phyloP scores from a whole-genome alignment of 2,888 invertebrate genomes.

The Diaperis boleti region DNA sequence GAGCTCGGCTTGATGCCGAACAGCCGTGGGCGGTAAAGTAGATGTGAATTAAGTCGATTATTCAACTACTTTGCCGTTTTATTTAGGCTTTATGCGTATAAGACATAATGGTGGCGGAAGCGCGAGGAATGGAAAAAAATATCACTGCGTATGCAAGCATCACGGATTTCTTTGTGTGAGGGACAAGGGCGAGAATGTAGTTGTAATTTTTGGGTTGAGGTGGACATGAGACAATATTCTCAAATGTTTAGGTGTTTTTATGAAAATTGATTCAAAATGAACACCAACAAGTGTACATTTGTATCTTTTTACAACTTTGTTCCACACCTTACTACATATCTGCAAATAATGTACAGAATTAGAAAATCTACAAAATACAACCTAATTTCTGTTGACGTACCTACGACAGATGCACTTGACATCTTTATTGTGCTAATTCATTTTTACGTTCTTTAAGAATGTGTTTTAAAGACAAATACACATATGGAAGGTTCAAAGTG shows the following conservation, averaged over 20 bases:
- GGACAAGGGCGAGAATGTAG: constrained; percentile 7
- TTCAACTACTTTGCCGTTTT: constrained; percentile 52
- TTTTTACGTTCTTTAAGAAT: too few relatives aligned
- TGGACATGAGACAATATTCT: neutral
- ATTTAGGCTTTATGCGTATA: constrained; percentile 59
- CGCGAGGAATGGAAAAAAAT: constrained; percentile 60
- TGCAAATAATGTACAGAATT: too few relatives aligned
- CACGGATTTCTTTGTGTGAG: constrained; percentile 61
- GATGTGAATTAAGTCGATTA: constrained; percentile 54
- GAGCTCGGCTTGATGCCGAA: constrained; percentile 57
- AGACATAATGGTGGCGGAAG: constrained; percentile 59
- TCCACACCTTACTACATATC: too few relatives aligned
- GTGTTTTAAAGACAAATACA: too few relatives aligned
- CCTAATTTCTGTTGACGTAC: too few relatives aligned
- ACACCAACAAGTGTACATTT: too few relatives aligned
- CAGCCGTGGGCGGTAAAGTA: constrained; percentile 60
- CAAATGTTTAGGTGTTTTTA: constrained; percentile 4
- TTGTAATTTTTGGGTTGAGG: neutral
- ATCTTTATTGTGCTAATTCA: too few relatives aligned
- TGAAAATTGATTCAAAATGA: neutral
- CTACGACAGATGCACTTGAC: too few relatives aligned
- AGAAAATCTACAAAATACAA: too few relatives aligned
- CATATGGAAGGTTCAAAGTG: too few relatives aligned
- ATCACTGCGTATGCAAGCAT: constrained; percentile 62
- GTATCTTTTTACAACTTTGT: too few relatives aligned